These are phyloP conservation scores for Synanthedon andrenaeformis DNA, from an alignment of 2,888 invertebrate genomes.

Conservation along the genomic window DNA sequence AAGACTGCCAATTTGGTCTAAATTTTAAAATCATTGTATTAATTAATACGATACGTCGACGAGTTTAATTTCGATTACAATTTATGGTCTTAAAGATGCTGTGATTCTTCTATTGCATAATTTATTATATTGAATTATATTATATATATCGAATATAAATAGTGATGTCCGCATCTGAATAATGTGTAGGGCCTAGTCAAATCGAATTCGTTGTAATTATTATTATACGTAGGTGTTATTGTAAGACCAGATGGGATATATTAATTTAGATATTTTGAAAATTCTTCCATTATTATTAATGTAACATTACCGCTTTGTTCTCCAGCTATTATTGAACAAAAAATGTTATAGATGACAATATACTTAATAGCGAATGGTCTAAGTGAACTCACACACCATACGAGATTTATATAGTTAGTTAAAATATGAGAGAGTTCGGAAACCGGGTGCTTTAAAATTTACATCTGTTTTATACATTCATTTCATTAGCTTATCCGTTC, in stretches of 20 bases:
- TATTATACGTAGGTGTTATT: slow-evolving; percentile 29
- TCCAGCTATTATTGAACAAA: slow-evolving; percentile 31
- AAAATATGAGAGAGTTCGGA: slow-evolving; percentile 67
- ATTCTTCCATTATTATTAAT: slow-evolving; percentile 51
- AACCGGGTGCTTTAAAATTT: slow-evolving; percentile 70
- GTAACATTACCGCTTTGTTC: slow-evolving; percentile 51
- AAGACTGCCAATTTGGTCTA: slow-evolving; percentile 71
- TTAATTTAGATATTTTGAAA: slow-evolving; percentile 58
- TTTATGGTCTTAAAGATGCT: slow-evolving; percentile 68
- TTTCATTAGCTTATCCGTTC: slow-evolving; percentile 56
- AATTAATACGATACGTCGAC: slow-evolving; percentile 62
- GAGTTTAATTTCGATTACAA: slow-evolving; percentile 65
- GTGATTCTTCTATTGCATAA: slow-evolving; percentile 71
- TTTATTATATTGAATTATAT: slow-evolving; percentile 51
- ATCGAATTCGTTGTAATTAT: slow-evolving; percentile 65
- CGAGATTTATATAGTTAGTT: slow-evolving; percentile 60
- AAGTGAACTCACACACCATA: slow-evolving; percentile 48
- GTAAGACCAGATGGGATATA: slow-evolving; percentile 32
- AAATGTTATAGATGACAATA: not conserved
- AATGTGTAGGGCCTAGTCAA: slow-evolving; percentile 65
- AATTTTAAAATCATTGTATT: slow-evolving; percentile 67
- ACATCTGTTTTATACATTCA: slow-evolving; percentile 61
- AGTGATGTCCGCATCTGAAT: slow-evolving; percentile 57
- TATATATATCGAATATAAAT: slow-evolving; percentile 31
- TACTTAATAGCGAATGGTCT: slow-evolving; percentile 27